Evolutionary conservation across 2,888 invertebrate species (phyloP).

Genomic region (Leptarthrus brevirostris): DNA sequence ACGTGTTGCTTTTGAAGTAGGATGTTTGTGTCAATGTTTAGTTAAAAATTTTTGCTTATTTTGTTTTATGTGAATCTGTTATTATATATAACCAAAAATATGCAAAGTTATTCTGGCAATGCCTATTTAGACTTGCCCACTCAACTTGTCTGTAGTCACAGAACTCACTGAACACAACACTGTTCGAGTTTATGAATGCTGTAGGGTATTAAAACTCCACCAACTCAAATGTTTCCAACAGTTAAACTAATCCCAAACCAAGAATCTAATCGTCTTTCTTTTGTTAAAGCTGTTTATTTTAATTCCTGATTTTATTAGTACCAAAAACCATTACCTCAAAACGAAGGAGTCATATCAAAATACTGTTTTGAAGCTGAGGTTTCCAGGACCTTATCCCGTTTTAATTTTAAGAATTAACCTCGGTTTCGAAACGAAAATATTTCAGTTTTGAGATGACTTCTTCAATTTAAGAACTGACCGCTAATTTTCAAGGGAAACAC

Average conservation of each 20-base stretch:
- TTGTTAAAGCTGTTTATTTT: conserved; percentile 1
- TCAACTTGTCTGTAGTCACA: conserved; percentile 34
- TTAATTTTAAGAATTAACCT: neutral
- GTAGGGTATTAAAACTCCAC: conserved; percentile 27
- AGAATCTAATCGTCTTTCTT: conserved; percentile 1
- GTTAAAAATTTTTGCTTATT: conserved; percentile 44
- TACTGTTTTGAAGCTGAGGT: conserved; percentile 2
- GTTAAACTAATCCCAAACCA: conserved; percentile 4
- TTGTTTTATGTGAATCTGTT: conserved; percentile 19
- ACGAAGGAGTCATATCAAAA: conserved; percentile 39
- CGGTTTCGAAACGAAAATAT: conserved; percentile 5
- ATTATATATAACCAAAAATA: conserved; percentile 17
- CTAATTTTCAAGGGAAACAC: conserved; percentile 8
- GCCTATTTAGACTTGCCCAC: conserved; percentile 14
- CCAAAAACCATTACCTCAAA: conserved; percentile 11
- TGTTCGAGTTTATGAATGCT: conserved; percentile 36
- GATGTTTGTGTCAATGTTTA: conserved; percentile 50
- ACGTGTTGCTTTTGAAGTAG: conserved; percentile 50
- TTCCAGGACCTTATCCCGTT: too few relatives aligned
- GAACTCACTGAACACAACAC: conserved; percentile 47
- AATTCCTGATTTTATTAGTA: neutral
- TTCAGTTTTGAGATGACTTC: conserved; percentile 29
- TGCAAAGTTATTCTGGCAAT: conserved; percentile 36
- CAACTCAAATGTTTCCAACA: conserved; percentile 32
- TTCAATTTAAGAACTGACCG: neutral